Conservation (phyloP, 2,113 vertebrate genomes). For the Cheilinus undulatus region DNA sequence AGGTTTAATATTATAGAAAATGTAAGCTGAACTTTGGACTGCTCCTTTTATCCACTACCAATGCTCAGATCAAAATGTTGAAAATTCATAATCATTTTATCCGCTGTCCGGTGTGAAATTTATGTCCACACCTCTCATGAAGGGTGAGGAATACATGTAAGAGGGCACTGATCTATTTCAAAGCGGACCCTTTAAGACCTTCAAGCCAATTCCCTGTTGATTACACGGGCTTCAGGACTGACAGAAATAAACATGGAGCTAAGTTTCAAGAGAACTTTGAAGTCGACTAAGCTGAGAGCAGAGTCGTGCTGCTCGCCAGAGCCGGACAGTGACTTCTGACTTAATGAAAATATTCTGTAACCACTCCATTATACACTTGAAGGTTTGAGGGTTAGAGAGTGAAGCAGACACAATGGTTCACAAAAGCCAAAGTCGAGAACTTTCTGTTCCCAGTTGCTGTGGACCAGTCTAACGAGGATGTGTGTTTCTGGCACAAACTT, state of each 20-base stretch:
- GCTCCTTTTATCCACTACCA: conserved; percentile 77
- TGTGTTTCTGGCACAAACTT: conserved; percentile 66
- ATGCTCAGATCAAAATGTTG: conserved; percentile 78
- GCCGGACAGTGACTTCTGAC: conserved; percentile 58
- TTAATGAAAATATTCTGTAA: conserved; percentile 75
- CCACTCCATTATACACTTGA: conserved; percentile 63
- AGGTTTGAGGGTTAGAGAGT: conserved; percentile 50
- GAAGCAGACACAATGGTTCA: conserved; percentile 65
- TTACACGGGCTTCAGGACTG: conserved; percentile 67
- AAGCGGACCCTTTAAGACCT: conserved; percentile 74
- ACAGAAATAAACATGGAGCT: conserved; percentile 69
- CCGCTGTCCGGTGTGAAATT: conserved; percentile 72
- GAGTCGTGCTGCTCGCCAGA: conserved; percentile 37
- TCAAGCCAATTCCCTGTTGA: conserved; percentile 69
- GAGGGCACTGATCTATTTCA: conserved; percentile 73
- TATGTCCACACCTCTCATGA: conserved; percentile 75
- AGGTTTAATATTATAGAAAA: conserved; percentile 91
- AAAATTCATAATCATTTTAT: conserved; percentile 81
- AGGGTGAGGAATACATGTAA: conserved; percentile 49
- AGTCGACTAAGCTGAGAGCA: conserved; percentile 54
- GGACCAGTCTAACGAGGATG: conserved; percentile 66
- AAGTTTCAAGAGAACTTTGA: conserved; percentile 72
- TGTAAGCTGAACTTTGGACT: conserved; percentile 86
- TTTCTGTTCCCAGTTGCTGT: conserved; percentile 60
- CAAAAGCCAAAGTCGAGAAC: conserved; percentile 48